These are phyloP conservation scores for Falco biarmicus DNA, from an alignment of 2,797 vertebrate genomes.

Conservation along the genomic window DNA sequence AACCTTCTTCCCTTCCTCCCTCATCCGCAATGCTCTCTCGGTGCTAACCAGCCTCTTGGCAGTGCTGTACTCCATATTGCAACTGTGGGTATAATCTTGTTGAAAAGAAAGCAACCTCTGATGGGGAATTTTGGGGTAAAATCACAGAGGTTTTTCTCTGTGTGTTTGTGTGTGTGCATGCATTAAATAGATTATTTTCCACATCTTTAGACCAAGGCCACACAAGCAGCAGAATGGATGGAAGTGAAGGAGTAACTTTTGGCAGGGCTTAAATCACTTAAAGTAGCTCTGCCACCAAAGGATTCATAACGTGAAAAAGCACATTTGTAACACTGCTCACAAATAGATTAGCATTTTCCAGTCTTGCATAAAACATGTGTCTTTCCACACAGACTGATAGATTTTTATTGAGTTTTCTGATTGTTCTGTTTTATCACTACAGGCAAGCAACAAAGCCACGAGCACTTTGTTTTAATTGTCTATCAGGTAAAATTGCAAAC, in stretches of 20 bases:
- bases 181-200: neutral
- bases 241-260: neutral
- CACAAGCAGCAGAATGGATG: neutral
- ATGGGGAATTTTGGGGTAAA: neutral
- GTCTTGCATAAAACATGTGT: neutral
- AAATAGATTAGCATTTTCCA: conserved; percentile 10
- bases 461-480: conserved; percentile 19
- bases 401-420: conserved; percentile 43
- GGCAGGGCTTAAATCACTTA: neutral
- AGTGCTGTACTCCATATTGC: neutral
- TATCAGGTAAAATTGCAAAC: neutral
- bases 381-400: neutral
- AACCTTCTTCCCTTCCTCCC: neutral
- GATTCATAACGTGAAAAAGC: neutral
- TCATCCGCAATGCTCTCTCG: fast-evolving
- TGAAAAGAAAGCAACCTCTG: neutral
- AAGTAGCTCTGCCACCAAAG: neutral
- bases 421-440: conserved; percentile 40
- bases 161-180: neutral
- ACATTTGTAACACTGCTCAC: neutral
- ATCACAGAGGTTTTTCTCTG: neutral
- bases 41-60: neutral
- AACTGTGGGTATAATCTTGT: neutral
- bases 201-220: neutral
- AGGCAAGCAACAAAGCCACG: neutral